Evolutionary conservation across 1,140 invertebrate genomes (phyloP).

Genomic region (Hycleus phaleratus): DNA sequence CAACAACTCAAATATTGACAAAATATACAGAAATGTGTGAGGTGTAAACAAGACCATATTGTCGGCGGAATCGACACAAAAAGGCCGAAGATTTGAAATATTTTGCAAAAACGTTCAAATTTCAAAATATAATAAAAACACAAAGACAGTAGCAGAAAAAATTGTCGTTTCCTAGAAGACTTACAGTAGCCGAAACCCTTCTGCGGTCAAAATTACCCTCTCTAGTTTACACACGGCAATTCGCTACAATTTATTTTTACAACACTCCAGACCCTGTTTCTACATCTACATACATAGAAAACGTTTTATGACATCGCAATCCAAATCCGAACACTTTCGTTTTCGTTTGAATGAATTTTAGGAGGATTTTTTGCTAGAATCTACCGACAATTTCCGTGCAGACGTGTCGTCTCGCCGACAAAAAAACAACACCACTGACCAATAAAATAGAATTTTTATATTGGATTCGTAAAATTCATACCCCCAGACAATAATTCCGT

Average conservation of each 20-base stretch:
- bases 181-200: conserved; percentile 10
- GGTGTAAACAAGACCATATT: conserved; percentile 12
- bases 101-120: not conserved
- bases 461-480: too few species aligned
- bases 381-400: not conserved
- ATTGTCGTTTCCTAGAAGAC: not conserved
- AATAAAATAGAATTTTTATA: too few species aligned
- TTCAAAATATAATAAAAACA: conserved; percentile 5
- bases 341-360: not conserved
- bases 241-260: conserved; percentile 17
- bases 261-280: conserved; percentile 1
- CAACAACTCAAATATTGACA: not conserved
- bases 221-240: conserved; percentile 6
- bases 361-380: not conserved
- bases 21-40: not conserved
- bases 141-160: conserved; percentile 7
- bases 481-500: too few species aligned
- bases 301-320: conserved; percentile 6
- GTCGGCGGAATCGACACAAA: not conserved
- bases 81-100: too few species aligned
- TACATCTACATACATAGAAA: conserved; percentile 1
- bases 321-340: conserved; percentile 9
- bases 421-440: too few species aligned
- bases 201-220: not conserved
- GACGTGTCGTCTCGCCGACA: too few species aligned